Base-by-base conservation (phyloP, 2,113 vertebrate species). In the Holacanthus passer region DNA sequence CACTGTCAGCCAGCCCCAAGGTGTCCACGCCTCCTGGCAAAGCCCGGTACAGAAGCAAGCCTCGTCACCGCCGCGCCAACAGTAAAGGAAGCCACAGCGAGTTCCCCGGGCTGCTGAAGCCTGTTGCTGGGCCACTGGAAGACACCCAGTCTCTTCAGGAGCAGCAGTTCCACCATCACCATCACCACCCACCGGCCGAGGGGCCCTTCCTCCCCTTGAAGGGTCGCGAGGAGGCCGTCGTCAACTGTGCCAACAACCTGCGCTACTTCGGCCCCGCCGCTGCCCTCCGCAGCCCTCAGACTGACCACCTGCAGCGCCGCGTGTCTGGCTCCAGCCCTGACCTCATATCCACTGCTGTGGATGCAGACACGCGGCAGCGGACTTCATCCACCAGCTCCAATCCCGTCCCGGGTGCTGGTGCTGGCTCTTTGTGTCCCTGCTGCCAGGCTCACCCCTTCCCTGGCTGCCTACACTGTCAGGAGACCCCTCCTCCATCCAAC, bases 191-290 rank as follows among this genome's bases (percentile, higher is more conserved):
- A 16, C 86, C 84, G 2, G 55, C 73, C 0, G 88, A 92, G 73
- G 93, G 89, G 22, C 89, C 94, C 47, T 73, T 91, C 31, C 91
- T 95, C 29, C 95, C 93, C 0, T 37, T 94, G 72, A 92, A 94
- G 87, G 95, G 94, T 20, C 93, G 96, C 11, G 96, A 97, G 35
- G 95, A 96, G 82, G 97, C 97, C 16, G 96, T 98, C 1, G 97
- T 97, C 31, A 96, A 93, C 88, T 99, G 98, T 47, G 96, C 97
- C 81, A 99, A 97, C 94, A 98, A 98, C 91, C 91, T 99, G 73
- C 94, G 97, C 37, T 99, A 99, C 89, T 99, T 99, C n/a, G 98
- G 98, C 6, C 98, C 98, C 0, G 98, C 98, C 0, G 98, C 98
- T 0, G 96, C 98, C 20, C 95, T 99, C 73, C 95, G 98, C 31